These are phyloP conservation scores for Takifugu rubripes DNA, from an alignment of 2,797 vertebrate species.

Conservation along the genomic window DNA sequence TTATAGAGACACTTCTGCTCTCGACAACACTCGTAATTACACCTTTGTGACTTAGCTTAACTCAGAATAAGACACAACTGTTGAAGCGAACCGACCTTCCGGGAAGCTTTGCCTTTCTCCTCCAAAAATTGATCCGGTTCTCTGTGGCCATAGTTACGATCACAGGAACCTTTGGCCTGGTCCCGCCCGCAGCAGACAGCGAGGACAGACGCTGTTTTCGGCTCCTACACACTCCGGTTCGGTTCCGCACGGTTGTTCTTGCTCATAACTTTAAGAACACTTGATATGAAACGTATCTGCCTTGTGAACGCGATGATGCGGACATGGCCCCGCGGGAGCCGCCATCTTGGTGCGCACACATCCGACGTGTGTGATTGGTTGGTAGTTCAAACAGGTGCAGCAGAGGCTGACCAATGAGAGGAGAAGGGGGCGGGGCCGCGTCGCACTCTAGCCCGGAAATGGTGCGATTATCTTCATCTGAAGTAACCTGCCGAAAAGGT, in stretches of 20 bases:
- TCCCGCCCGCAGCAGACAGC: background rate
- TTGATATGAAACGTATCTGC: conserved; percentile 19
- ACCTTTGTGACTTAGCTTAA: no score
- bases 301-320: conserved; percentile 19
- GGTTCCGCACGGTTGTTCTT: conserved; percentile 2
- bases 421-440: background rate
- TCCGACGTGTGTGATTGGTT: conserved; percentile 54
- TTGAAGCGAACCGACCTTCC: conserved; percentile 82
- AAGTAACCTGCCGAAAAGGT: no score
- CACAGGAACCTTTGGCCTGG: conserved; percentile 37
- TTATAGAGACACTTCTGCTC: no score
- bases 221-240: conserved; percentile 3
- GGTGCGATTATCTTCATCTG: no score
- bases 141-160: conserved; percentile 86
- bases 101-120: conserved; percentile 87
- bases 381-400: conserved; percentile 65
- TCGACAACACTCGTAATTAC: no score
- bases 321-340: conserved; percentile 46
- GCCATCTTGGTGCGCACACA: conserved; percentile 72
- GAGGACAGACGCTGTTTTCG: conserved; percentile 15
- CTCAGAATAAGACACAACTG: background rate
- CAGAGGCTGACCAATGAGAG: conserved; percentile 48
- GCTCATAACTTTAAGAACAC: conserved; percentile 12
- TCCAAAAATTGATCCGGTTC: conserved; percentile 92
- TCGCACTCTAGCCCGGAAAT: no score